Percentiles rank a stretch among this genome's conserved stretches.
Evolutionary conservation across 1,140 invertebrate species (phyloP).

Genomic region (Spodoptera litura): DNA sequence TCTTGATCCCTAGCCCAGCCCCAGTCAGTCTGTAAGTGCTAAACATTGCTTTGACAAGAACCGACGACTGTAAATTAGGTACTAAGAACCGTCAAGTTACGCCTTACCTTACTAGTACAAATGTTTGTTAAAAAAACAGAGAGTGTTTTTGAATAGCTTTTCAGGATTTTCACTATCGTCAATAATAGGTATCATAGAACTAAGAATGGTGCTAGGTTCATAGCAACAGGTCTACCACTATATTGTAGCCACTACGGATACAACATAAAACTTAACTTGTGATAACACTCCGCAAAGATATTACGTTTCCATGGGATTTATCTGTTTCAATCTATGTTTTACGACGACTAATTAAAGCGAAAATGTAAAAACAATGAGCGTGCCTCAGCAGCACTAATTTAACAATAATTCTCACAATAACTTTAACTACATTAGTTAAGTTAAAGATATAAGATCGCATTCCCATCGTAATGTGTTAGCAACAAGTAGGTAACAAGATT

Average conservation of each 20-base stretch:
- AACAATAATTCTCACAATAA: neutral
- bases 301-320: too few relatives aligned
- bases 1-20: neutral
- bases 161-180: too few relatives aligned
- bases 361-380: neutral
- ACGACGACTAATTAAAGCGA: neutral
- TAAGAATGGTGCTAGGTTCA: too few relatives aligned
- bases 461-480: slow-evolving; percentile 14
- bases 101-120: too few relatives aligned
- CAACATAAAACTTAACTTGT: too few relatives aligned
- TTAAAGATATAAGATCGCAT: neutral
- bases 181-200: too few relatives aligned
- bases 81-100: neutral
- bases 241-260: too few relatives aligned
- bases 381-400: neutral
- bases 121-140: too few relatives aligned
- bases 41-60: neutral
- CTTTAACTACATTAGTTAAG: neutral
- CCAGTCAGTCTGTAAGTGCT: neutral
- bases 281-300: too few relatives aligned
- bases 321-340: neutral
- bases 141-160: too few relatives aligned
- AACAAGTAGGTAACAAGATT: slow-evolving; percentile 26
- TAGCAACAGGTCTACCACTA: too few relatives aligned
- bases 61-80: neutral